These are phyloP conservation scores for Trimorus sp. DNA, from an alignment of 2,888 invertebrate genomes.

Conservation along the genomic window DNA sequence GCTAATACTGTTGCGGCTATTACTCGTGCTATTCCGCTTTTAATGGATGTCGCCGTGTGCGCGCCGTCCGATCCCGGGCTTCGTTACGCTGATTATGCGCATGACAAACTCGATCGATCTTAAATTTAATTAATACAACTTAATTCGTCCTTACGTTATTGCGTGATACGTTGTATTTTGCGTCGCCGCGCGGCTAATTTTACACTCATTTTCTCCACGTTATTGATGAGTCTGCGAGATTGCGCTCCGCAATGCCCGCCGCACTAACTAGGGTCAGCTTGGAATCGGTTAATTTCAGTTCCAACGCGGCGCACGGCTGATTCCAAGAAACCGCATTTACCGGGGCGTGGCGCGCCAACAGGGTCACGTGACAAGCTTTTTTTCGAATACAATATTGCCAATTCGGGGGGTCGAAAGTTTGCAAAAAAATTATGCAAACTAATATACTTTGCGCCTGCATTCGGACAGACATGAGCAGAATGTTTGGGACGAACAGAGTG, in stretches of 20 bases:
- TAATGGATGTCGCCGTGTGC: constrained; percentile 72
- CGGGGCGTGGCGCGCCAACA: too few relatives aligned
- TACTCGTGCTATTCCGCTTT: constrained; percentile 73
- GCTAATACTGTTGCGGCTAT: constrained; percentile 76
- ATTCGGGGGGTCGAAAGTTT: too few relatives aligned
- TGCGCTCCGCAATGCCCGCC: constrained; percentile 33
- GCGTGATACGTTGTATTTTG: constrained; percentile 40
- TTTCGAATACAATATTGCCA: too few relatives aligned
- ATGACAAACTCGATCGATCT: constrained; percentile 64
- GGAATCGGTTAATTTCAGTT: constrained; percentile 24
- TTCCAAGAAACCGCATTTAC: constrained; percentile 7
- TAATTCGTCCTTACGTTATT: constrained; percentile 59
- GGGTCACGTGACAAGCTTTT: too few relatives aligned
- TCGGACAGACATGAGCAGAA: too few relatives aligned
- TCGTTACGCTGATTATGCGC: constrained; percentile 65
- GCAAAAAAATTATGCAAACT: too few relatives aligned
- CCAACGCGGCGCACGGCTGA: background rate
- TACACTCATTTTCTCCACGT: constrained; percentile 53
- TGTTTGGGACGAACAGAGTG: too few relatives aligned
- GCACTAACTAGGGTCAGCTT: constrained; percentile 35
- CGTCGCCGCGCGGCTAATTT: constrained; percentile 33
- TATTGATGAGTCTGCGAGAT: constrained; percentile 44
- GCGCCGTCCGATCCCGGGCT: constrained; percentile 57
- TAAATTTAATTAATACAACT: constrained; percentile 63
- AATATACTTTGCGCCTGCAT: too few relatives aligned